Evolutionary conservation across 2,888 invertebrate genomes (phyloP), one percentile per base, ranked within the genome.

Genomic region (Chaetogeoica ovagalla): DNA sequence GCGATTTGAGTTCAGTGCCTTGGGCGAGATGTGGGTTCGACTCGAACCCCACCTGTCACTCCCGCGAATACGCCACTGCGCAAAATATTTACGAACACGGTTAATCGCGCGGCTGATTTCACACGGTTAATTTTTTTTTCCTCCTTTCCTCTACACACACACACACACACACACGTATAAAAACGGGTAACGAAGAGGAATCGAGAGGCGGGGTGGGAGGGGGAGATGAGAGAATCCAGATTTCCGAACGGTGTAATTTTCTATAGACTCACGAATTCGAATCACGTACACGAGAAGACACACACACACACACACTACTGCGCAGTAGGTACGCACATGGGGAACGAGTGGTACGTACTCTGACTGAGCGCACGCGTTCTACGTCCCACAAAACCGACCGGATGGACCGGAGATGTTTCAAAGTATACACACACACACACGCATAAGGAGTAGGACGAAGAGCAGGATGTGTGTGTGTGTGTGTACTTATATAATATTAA

Each of bases 211-310:
- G 4, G 11, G 2, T 3, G 5, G 43, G 37, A n/a, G 15, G 23
- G 13, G 2, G 57, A 19, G 39, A 39, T 7, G 39, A 43, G 19
- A 11, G 68, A 48, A 57, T 43, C 21, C 8, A 75, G 66, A 65
- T 75, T 59, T 59, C 23, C 66, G 39, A 19, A 15, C 59, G 30
- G 60, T 76, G 48, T 70, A 62, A 70, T 62, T 70, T 70, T 77
- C 62, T 52, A n/a, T n/a, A 62, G 37, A 15, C 60, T 77, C 69
- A 77, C 62, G 70, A 62, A 77, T 70, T 77, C 62, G 48, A 70
- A 77, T 70, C 77, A 77, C 77, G 77, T 77, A 62, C 69, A 8
- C n/a, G 48, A 21, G 57, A 23, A 37, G 48, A 21, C 68, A 21
- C 57, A 17, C 15, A 60, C 57, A 17, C 15, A 60, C 30, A 30